Conservation (phyloP, 2,113 vertebrate species). For the Sakesphorus luctuosus region DNA sequence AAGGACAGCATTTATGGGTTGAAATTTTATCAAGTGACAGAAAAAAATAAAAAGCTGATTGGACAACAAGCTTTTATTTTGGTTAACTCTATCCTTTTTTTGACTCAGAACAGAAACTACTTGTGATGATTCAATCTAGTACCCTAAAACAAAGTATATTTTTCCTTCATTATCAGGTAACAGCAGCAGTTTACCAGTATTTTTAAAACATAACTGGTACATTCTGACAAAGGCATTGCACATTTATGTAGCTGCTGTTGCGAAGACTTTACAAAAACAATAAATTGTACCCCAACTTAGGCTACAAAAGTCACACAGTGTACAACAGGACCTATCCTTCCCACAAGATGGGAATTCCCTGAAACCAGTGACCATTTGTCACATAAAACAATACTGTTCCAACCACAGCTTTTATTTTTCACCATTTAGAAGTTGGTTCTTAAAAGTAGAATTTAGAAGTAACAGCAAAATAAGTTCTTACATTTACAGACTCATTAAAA, state of each 20-base stretch:
- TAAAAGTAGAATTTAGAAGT: not conserved
- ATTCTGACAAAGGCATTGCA: not conserved
- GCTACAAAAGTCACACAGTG: not conserved
- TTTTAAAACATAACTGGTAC: not conserved
- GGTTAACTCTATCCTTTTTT: not conserved
- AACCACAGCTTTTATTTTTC: not conserved
- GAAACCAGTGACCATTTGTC: not conserved
- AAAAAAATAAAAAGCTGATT: not conserved
- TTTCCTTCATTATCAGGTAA: not conserved
- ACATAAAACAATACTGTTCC: not conserved
- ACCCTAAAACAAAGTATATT: accelerated
- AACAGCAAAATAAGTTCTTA: not conserved
- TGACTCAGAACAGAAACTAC: not conserved
- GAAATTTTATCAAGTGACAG: not conserved
- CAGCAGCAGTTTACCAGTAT: not conserved
- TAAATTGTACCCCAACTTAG: not conserved
- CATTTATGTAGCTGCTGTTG: not conserved
- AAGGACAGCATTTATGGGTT: not conserved
- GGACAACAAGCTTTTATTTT: not conserved
- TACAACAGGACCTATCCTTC: not conserved
- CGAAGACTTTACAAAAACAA: not conserved
- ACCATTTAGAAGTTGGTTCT: not conserved
- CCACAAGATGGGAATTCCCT: accelerated
- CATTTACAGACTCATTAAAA: not conserved
- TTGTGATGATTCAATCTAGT: not conserved